Base-by-base conservation (phyloP, 2,888 invertebrate species). In the Lutraria lutraria region DNA sequence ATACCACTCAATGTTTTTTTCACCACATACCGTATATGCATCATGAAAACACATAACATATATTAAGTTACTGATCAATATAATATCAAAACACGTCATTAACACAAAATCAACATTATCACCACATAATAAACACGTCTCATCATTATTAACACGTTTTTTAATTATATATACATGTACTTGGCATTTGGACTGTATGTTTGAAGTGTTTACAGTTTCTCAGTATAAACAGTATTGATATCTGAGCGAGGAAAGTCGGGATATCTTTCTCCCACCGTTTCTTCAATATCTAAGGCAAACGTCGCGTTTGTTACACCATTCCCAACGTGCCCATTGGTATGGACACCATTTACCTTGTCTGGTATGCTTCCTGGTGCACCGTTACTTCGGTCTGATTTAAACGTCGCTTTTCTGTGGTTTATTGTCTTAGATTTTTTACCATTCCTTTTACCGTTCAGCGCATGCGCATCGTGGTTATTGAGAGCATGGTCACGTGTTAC, bases 161-260 rank as follows among this genome's bases (percentile, higher is more conserved):
- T 68, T 60, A n/a, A n/a, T n/a, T 19, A 0, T n/a, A 4, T 60
- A 21, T 60, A 19, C 21, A n/a, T 25, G 1, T 34, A 76, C 34
- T 76, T 76, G 76, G 76, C 76, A 76, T 34, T 76, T 6, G 76
- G 76, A 76, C 31, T 34, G 76, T 76, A 3, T 76, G 34, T 19
- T 31, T 12, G 16, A 15, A 25, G 19, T 76, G 12, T 53, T 93
- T 91, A 68, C 76, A 86, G 56, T 90, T 87, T 84, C 91, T 91
- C 81, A 80, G 83, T 81, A 92, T 91, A 72, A 82, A 76, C 43
- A 12, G 53, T 34, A 25, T 80, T 53, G 15, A 54, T 63, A 29
- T 87, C 87, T 52, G 52, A 21, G 63, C 52, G 25, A 31, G 43
- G 31, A 10, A 88, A 72, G 53, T 88, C 85, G 16, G 90, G 83